Base-by-base conservation (phyloP, 1,140 invertebrate species). In the Lutraria rhynchaena region DNA sequence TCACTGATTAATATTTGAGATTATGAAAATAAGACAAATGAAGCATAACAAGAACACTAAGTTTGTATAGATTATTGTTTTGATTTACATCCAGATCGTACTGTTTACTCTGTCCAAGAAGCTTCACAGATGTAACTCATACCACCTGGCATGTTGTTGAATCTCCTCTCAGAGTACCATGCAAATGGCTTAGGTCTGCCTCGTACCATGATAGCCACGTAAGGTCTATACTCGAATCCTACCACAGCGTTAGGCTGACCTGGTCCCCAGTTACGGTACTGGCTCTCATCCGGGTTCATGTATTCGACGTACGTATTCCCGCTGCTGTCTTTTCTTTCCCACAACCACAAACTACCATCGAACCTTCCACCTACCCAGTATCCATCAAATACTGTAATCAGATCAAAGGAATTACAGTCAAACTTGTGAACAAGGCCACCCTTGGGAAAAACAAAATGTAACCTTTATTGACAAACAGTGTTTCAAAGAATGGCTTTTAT, bases 101-200 rank as follows among this genome's bases (percentile, higher is more conserved):
- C n/a, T n/a, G n/a, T n/a, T n/a, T 41, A 5, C 37, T 41, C 37
- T 41, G 5, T 51, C 71, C 71, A 74, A n/a, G 58, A 33, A 3
- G 71, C 53, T 46, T 74, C 71, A 46, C 71, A 74, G 1, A 74
- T 27, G 31, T 74, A 74, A 31, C 71, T 60, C 71, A 74, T 58
- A n/a, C 71, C 55, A 3, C 35, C 35, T 4, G 70, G 70, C 24
- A 57, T 37, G 27, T 29, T 19, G 19, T 57, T 1, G 13, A 29
- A 11, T 1, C 53, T 35, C 4, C 29, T 74, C 24, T 74, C 71
- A 11, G 71, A 74, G 57, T 60, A 74, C 71, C 53, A 60, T n/a
- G 5, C 35, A 37, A 29, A 74, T n/a, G 71, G 71, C 15, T 15
- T 3, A 3, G 31, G 29, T 3, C 51, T 33, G 24, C 44, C 19